phyloP scores from a whole-genome alignment of 2,888 invertebrate genomes.

The Actias luna region DNA sequence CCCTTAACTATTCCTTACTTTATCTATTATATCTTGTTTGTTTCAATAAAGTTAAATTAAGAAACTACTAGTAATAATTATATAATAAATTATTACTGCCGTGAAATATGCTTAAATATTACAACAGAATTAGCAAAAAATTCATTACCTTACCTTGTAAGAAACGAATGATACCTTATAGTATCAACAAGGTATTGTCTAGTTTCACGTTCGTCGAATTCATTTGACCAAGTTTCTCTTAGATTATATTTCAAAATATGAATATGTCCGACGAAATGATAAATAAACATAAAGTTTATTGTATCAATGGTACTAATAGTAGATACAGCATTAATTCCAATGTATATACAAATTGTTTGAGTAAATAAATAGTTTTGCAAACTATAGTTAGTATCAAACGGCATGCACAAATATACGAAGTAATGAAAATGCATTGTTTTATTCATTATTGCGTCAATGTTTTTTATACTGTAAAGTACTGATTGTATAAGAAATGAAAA shows the following conservation, averaged over 20 bases:
- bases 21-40: too few species aligned
- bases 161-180: constrained; percentile 40
- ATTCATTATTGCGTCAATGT: constrained; percentile 34
- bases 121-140: not conserved
- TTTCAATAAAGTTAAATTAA: too few species aligned
- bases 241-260: constrained; percentile 39
- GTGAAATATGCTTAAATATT: not conserved
- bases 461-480: constrained; percentile 30
- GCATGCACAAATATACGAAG: constrained; percentile 39
- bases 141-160: constrained; percentile 33
- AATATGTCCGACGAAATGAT: constrained; percentile 43
- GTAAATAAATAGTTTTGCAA: constrained; percentile 33
- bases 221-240: constrained; percentile 22
- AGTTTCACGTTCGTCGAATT: constrained; percentile 29
- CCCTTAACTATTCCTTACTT: too few species aligned
- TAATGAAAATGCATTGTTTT: constrained; percentile 36
- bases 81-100: too few species aligned
- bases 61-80: too few species aligned
- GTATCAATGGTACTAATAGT: constrained; percentile 31
- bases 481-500: constrained; percentile 6
- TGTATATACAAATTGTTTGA: constrained; percentile 33
- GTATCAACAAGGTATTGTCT: constrained; percentile 29
- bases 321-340: constrained; percentile 9
- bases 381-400: constrained; percentile 41
- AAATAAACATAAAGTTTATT: constrained; percentile 35